Conservation (phyloP, 2,113 vertebrate genomes). For the Pandion haliaetus region DNA sequence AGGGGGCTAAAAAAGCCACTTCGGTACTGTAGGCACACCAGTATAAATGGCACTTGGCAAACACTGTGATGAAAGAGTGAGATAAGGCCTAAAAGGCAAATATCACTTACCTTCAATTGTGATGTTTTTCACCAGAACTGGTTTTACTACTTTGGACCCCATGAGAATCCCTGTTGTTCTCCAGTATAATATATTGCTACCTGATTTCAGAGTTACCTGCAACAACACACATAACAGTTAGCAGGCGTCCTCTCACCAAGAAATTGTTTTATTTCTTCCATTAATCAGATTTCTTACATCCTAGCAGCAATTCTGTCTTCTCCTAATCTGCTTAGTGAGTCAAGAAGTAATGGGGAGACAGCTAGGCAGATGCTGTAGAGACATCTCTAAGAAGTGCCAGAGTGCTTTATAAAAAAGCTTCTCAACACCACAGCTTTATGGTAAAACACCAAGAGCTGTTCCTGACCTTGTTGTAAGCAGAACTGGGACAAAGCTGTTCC, state of each 20-base stretch:
- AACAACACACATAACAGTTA: background rate
- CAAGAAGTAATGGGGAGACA: background rate
- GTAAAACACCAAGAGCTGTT: background rate
- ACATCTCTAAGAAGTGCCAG: background rate
- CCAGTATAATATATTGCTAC: conserved; percentile 96
- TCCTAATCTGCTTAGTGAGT: background rate
- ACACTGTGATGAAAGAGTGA: background rate
- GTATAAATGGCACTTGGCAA: background rate
- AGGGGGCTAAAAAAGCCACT: background rate
- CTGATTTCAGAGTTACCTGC: conserved; percentile 92
- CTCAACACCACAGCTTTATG: background rate
- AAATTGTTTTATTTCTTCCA: background rate
- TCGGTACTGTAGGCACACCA: background rate
- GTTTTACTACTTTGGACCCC: conserved; percentile 88
- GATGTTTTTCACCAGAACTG: conserved; percentile 93
- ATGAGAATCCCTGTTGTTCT: conserved; percentile 92
- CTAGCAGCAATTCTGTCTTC: background rate
- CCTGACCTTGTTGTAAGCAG: background rate
- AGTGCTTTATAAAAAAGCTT: background rate
- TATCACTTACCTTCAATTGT: conserved; percentile 87
- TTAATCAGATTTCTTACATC: background rate
- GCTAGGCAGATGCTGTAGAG: background rate
- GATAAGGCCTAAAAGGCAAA: background rate
- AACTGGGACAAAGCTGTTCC: background rate
- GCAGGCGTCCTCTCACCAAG: background rate